Base-by-base conservation (phyloP, 2,888 invertebrate species). In the Cryptocephalus primarius region DNA sequence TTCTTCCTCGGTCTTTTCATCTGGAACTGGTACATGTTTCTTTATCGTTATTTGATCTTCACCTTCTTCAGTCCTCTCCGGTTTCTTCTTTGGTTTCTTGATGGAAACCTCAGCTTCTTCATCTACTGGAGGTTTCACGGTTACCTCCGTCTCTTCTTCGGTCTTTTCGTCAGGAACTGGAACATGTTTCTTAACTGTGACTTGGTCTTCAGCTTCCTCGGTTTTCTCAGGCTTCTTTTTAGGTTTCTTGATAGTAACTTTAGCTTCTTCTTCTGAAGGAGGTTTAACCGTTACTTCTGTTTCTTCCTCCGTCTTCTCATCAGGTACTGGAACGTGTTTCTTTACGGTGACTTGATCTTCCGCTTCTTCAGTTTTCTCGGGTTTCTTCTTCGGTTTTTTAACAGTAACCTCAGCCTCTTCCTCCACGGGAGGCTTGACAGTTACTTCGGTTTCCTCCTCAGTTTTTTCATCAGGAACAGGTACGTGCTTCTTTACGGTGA, bases 291-390 rank as follows among this genome's bases (percentile, higher is more conserved):
- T 54, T 45, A 55, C 55, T 48, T 49, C 31, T 52, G 50, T 45
- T 53, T 55, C 47, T 55, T 50, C 58, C 49, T 60, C 84, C 13
- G 85, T 75, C 1, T 80, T 84, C 32, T 82, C 73, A 61, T 77
- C 76, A 59, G 75, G 72, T 52, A 78, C 46, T 12, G 52, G 49
- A 9, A 51, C 45, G 11, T 44, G 44, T 45, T 60, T 60, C 41
- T 61, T 55, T 11, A 62, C 56, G 40, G 62, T 54, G n/a, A 36
- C 11, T 12, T 61, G 55, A 14, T 56, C 53, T 45, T 62, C 63
- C 32, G 43, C 51, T 62, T 61, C 55, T 57, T 68, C 57, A 56
- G 60, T 48, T 38, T 50, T 62, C 61, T 42, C 58, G 32, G 48
- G 38, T 53, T 57, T 49, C 42, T 50, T 52, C 46, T 53, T 55